Conservation (phyloP, 1,140 invertebrate species). For the Drosophila pruinosa region DNA sequence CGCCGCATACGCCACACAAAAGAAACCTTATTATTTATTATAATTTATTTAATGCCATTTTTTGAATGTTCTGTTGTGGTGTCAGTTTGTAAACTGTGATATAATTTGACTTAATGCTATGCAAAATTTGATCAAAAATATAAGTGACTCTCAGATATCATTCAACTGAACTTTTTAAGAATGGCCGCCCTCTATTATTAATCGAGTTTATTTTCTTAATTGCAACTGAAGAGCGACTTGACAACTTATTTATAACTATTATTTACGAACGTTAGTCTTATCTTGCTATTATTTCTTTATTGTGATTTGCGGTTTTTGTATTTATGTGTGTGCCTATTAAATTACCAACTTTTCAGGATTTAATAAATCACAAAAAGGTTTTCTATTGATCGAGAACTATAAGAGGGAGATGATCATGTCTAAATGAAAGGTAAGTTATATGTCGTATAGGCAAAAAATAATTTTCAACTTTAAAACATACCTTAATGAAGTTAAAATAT, state of each 20-base stretch:
- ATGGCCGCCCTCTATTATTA: not conserved
- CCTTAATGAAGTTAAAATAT: no score
- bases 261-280: not conserved
- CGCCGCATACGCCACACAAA: not conserved
- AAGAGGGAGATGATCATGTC: not conserved
- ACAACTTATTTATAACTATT: slow-evolving; percentile 5
- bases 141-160: slow-evolving; percentile 10
- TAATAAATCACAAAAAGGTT: not conserved
- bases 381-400: not conserved
- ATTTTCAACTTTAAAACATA: no score
- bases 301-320: not conserved
- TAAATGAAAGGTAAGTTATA: not conserved
- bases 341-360: slow-evolving; percentile 17
- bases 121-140: slow-evolving; percentile 15
- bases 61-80: not conserved
- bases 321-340: slow-evolving; percentile 16
- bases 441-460: no score
- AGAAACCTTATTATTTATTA: slow-evolving; percentile 8
- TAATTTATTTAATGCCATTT: slow-evolving; percentile 10
- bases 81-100: slow-evolving; percentile 44
- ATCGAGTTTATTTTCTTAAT: not conserved
- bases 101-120: slow-evolving; percentile 16
- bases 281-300: slow-evolving; percentile 10
- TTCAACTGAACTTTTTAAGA: not conserved
- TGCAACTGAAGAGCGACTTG: not conserved